Base-by-base conservation (phyloP, 2,797 vertebrate genomes). In the Coluber constrictor region DNA sequence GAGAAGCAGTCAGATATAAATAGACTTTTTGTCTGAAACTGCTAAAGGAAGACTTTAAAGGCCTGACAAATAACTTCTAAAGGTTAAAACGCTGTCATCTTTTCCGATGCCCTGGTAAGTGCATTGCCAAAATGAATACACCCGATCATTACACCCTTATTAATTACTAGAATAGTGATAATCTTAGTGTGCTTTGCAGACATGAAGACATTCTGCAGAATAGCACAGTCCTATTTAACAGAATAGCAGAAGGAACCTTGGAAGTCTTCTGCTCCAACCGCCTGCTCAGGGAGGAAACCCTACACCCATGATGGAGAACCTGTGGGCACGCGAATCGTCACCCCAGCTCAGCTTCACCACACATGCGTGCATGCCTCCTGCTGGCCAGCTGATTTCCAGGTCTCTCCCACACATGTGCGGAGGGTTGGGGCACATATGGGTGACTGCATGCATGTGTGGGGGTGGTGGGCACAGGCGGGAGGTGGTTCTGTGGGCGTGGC, bases 1-100 rank as follows among this genome's bases (percentile, higher is more conserved):
- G 20, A 94, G 60, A 0, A 60, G 25, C 55, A 25, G 87, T 89
- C 86, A 94, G 92, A 89, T 79, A 90, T 90, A 90, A 90, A 90
- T 90, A 90, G 89, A 11, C 66, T 79, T 90, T 56, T 56, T 56
- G 15, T 74, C 89, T 83, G 57, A 54, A 12, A 32, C 60, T 57
- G 88, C 29, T 87, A 63, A 63, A 29, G 25, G 23, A 29, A 63
- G 20, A 55, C 0, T n/a, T 15, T 51, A 0, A 0, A 92, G 90
- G 4, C 61, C 16, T 92, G 91, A 66, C 47, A 23, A 91, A 93
- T 93, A 90, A 66, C 54, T 91, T 90, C 57, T 88, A 23, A 66
- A 74, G 29, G 94, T 92, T 5, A 2, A 3, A 0, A 87, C 61
- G 12, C 47, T 51, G n/a, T 66, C 57, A 93, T 91, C 0, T 54